Conservation (phyloP, 2,113 vertebrate species). For the Piprites chloris region DNA sequence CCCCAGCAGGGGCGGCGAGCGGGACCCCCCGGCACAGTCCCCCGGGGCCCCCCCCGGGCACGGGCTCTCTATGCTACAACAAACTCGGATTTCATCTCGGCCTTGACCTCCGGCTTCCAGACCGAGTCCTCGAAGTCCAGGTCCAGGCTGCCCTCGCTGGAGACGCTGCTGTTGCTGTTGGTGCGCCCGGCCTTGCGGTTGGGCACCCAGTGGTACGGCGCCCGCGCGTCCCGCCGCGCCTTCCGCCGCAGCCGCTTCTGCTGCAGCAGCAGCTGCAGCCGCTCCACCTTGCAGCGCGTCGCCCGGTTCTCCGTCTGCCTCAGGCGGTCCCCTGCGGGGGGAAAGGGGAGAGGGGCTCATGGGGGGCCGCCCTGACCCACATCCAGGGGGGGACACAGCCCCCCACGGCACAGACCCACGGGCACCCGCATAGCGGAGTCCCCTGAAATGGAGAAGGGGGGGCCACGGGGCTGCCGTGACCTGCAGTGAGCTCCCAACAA, state of each 20-base stretch:
- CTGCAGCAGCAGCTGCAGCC: constrained; percentile 94
- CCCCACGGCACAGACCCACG: rapidly evolving
- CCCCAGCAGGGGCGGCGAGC: neutral
- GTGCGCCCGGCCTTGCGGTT: constrained; percentile 90
- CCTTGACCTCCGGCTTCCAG: constrained; percentile 97
- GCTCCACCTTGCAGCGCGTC: constrained; percentile 95
- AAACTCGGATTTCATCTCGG: constrained; percentile 94
- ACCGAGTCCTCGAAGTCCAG: constrained; percentile 96
- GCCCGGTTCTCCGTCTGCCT: constrained; percentile 96
- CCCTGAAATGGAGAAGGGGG: neutral
- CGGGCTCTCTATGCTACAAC: constrained; percentile 84
- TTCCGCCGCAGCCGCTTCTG: constrained; percentile 94
- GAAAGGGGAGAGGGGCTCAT: neutral
- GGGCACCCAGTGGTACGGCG: constrained; percentile 91
- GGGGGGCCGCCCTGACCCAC: neutral
- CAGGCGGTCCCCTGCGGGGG: constrained; percentile 83
- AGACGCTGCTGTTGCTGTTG: constrained; percentile 88
- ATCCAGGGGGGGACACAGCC: rapidly evolving
- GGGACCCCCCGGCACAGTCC: neutral
- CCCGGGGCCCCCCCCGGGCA: neutral
- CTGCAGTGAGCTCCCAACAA: neutral
- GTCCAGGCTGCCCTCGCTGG: constrained; percentile 90
- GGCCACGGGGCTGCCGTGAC: neutral
- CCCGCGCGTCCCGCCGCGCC: constrained; percentile 88
- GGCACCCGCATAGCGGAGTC: no score